Percentiles rank a stretch among this genome's conserved stretches.
Conservation (phyloP, 2,888 invertebrate genomes). For the Elysia crispata region DNA sequence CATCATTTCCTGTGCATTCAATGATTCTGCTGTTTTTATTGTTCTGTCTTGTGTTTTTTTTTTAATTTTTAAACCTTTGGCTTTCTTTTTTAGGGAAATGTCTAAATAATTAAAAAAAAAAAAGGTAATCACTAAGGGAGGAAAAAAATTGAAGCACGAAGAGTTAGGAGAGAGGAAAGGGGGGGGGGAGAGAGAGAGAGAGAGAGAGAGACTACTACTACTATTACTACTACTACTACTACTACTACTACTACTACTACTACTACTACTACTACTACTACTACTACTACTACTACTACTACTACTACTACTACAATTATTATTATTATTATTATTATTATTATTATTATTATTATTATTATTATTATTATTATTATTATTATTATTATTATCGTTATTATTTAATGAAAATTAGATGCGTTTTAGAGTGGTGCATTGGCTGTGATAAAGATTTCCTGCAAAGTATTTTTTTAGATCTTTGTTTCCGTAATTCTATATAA, state of each 20-base stretch:
- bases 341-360: neutral
- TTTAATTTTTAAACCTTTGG: too few relatives aligned
- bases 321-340: neutral
- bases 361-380: neutral
- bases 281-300: constrained; percentile 40
- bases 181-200: neutral
- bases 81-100: too few relatives aligned
- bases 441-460: too few relatives aligned
- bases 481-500: too few relatives aligned
- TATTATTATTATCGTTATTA: neutral
- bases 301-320: constrained; percentile 31
- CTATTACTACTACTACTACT: constrained; percentile 39
- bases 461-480: too few relatives aligned
- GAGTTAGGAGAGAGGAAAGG: neutral
- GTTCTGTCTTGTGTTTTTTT: too few relatives aligned
- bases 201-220: constrained; percentile 42
- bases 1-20: too few relatives aligned
- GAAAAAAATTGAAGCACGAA: neutral
- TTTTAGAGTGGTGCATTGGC: too few relatives aligned
- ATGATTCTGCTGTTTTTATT: too few relatives aligned
- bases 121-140: too few relatives aligned
- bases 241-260: constrained; percentile 35
- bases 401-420: too few relatives aligned
- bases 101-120: too few relatives aligned
- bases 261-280: constrained; percentile 27